Conservation (phyloP, 2,888 invertebrate species). For the Schizotus pectinicornis region DNA sequence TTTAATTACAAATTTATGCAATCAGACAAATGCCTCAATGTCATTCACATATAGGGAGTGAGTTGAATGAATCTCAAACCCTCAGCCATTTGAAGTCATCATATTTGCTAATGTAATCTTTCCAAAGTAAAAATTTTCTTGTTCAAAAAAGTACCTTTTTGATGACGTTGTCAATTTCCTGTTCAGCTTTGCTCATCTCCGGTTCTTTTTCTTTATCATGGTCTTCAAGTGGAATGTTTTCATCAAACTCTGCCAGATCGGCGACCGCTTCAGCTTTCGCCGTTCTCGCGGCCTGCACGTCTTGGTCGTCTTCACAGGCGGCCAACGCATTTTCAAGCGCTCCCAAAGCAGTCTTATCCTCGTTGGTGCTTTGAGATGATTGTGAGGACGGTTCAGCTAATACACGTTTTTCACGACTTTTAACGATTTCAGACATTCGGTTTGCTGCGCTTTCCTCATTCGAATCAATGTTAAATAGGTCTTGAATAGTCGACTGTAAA, state of each 20-base stretch:
- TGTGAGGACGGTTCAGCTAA: conserved; percentile 23
- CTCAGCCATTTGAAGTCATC: conserved; percentile 27
- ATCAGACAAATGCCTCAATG: conserved; percentile 51
- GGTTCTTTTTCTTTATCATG: conserved; percentile 60
- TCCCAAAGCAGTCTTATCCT: conserved; percentile 68
- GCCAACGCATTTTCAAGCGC: conserved; percentile 83
- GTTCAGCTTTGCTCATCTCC: conserved; percentile 75
- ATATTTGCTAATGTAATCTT: background rate
- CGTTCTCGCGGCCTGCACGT: conserved; percentile 87
- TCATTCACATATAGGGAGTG: conserved; percentile 38
- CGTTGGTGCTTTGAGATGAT: conserved; percentile 42
- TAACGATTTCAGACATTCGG: conserved; percentile 65
- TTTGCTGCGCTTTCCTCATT: conserved; percentile 66
- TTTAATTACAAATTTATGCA: too few relatives aligned
- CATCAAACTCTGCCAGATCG: conserved; percentile 94
- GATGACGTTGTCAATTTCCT: conserved; percentile 73
- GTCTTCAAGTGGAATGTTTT: conserved; percentile 87
- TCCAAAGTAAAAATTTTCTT: too few relatives aligned
- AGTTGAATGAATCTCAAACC: conserved; percentile 49
- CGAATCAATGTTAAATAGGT: conserved; percentile 83
- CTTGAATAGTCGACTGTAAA: conserved; percentile 84
- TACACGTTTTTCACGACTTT: conserved; percentile 56
- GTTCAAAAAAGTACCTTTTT: conserved; percentile 66
- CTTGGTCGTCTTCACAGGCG: conserved; percentile 93
- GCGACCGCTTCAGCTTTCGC: conserved; percentile 90